Conservation (phyloP, 2,113 vertebrate species). For the Speoplatyrhinus poulsoni region DNA sequence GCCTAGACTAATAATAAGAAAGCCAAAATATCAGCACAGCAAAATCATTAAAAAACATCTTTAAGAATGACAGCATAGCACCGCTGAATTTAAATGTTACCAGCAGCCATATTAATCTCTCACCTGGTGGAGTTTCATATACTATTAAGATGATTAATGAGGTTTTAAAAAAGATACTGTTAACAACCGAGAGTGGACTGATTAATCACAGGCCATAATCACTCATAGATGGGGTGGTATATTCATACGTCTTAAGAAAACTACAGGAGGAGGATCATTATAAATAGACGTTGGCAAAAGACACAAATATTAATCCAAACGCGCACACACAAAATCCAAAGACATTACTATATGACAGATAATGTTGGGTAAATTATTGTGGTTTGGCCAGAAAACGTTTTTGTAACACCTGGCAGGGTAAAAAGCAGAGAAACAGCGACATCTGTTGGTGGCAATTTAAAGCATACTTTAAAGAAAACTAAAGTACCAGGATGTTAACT, state of each 20-base stretch:
- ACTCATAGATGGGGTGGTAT: constrained; percentile 22
- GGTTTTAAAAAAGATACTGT: constrained; percentile 62
- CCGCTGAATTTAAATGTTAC: constrained; percentile 49
- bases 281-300: background rate
- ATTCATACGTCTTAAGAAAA: constrained; percentile 22
- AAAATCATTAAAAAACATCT: background rate
- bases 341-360: background rate
- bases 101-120: constrained; percentile 61
- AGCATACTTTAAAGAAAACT: too few relatives aligned
- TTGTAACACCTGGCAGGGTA: constrained; percentile 3
- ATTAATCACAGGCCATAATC: constrained; percentile 57
- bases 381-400: background rate
- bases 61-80: constrained; percentile 53
- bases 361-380: background rate
- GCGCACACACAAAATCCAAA: background rate
- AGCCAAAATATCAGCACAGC: too few relatives aligned
- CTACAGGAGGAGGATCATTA: constrained; percentile 8
- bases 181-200: constrained; percentile 54
- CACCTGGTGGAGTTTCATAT: constrained; percentile 52
- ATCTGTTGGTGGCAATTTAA: constrained; percentile 19
- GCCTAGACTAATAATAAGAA: too few relatives aligned
- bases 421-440: constrained; percentile 22
- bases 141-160: constrained; percentile 65
- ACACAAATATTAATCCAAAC: constrained; percentile 16
- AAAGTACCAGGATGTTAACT: too few relatives aligned